Evolutionary conservation across 2,888 invertebrate species (phyloP).

Genomic region (Oligia strigilis): DNA sequence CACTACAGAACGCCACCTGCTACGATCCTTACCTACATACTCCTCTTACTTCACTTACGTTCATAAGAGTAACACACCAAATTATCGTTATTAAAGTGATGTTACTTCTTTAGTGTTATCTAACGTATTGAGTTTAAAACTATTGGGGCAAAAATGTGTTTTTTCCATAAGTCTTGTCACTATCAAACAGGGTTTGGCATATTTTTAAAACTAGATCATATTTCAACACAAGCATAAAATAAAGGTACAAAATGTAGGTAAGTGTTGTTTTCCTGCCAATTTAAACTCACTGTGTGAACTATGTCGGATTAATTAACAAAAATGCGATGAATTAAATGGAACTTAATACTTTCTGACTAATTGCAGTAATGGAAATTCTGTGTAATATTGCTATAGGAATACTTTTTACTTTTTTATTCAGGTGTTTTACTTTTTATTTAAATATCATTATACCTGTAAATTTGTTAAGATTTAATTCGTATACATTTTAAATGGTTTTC

Average conservation of each 20-base stretch:
- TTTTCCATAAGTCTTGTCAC: not conserved
- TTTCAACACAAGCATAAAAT: not conserved
- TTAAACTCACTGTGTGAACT: constrained; percentile 15
- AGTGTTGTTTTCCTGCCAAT: constrained; percentile 31
- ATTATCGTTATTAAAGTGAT: not conserved
- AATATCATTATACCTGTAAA: not conserved
- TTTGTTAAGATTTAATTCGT: not conserved
- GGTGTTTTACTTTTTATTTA: not conserved
- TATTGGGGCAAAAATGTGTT: not conserved
- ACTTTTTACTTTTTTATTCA: not conserved
- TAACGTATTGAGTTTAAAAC: not conserved
- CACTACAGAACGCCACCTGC: too few species aligned
- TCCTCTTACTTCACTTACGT: not conserved
- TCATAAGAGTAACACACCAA: not conserved
- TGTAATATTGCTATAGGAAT: not conserved
- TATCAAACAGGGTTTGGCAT: not conserved
- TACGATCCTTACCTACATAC: not conserved
- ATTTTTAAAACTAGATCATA: not conserved
- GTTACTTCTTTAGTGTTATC: not conserved
- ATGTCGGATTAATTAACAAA: constrained; percentile 24
- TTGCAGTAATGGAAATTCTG: not conserved
- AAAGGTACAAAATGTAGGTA: not conserved
- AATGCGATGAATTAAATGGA: not conserved
- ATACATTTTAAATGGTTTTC: not conserved
- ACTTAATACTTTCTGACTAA: not conserved